phyloP scores from a whole-genome alignment of 2,113 vertebrate genomes.

The Prionailurus viverrinus region DNA sequence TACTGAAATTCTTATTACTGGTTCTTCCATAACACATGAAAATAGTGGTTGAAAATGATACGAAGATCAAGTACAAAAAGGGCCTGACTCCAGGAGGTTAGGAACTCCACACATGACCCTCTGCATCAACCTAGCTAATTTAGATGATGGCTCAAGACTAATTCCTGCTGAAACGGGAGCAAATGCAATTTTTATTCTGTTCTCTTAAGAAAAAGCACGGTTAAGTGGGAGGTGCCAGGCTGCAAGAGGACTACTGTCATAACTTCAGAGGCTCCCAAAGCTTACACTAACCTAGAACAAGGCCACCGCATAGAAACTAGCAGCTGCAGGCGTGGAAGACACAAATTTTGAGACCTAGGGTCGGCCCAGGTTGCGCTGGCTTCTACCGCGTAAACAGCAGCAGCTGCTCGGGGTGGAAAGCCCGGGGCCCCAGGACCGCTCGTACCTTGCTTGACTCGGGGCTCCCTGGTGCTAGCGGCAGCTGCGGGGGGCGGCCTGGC shows the following conservation, averaged over 20 bases:
- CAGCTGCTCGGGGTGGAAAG: not conserved
- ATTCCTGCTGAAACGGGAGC: not conserved
- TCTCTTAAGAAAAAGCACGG: not conserved
- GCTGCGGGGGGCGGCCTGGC: slow-evolving; percentile 78
- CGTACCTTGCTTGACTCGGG: slow-evolving; percentile 87
- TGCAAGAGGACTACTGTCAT: not conserved
- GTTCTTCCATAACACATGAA: not conserved
- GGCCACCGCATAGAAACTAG: not conserved
- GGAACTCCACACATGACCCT: not conserved
- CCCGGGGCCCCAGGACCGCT: not conserved
- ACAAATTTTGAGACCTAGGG: not conserved
- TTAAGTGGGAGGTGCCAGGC: not conserved
- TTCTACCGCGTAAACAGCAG: not conserved
- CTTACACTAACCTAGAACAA: not conserved
- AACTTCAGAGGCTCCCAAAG: not conserved
- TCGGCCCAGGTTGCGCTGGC: not conserved
- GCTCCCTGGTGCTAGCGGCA: slow-evolving; percentile 79
- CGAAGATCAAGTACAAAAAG: not conserved
- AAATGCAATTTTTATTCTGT: not conserved
- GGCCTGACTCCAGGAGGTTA: not conserved
- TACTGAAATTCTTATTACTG: not conserved
- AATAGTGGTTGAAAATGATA: not conserved
- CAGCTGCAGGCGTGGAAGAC: not conserved
- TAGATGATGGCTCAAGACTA: not conserved
- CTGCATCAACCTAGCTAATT: not conserved